Evolutionary conservation across 1,140 invertebrate genomes (phyloP).

Genomic region (Spodoptera litura): DNA sequence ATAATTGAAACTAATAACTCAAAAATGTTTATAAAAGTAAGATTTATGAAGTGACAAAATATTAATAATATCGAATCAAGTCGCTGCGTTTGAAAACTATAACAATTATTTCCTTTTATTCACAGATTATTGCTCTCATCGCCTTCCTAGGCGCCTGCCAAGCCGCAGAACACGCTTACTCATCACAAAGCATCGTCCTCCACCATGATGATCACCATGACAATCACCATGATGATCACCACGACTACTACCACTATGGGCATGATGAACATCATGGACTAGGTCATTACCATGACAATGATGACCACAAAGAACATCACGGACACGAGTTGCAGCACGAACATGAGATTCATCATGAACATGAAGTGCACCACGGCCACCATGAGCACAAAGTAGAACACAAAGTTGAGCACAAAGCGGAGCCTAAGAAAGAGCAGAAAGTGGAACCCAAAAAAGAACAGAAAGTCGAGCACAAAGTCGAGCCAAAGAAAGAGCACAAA

Average conservation of each 20-base stretch:
- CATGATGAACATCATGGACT: conserved; percentile 4
- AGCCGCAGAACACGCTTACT: conserved; percentile 43
- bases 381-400: background rate
- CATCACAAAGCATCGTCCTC: conserved; percentile 40
- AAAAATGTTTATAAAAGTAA: conserved; percentile 46
- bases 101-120: conserved; percentile 11
- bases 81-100: background rate
- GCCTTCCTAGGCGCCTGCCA: conserved; percentile 46
- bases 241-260: conserved; percentile 6
- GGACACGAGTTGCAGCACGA: background rate
- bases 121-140: conserved; percentile 40
- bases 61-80: too few species aligned
- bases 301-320: background rate
- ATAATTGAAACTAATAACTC: conserved; percentile 10
- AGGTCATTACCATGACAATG: too few species aligned
- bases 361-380: background rate
- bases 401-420: conserved; percentile 6
- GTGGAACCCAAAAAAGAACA: background rate
- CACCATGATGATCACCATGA: background rate
- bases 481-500: conserved; percentile 12
- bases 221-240: conserved; percentile 37
- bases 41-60: background rate
- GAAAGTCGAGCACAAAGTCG: background rate
- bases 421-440: conserved; percentile 7
- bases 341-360: background rate